phyloP scores from a whole-genome alignment of 2,888 invertebrate genomes.

The Sycophila texana region DNA sequence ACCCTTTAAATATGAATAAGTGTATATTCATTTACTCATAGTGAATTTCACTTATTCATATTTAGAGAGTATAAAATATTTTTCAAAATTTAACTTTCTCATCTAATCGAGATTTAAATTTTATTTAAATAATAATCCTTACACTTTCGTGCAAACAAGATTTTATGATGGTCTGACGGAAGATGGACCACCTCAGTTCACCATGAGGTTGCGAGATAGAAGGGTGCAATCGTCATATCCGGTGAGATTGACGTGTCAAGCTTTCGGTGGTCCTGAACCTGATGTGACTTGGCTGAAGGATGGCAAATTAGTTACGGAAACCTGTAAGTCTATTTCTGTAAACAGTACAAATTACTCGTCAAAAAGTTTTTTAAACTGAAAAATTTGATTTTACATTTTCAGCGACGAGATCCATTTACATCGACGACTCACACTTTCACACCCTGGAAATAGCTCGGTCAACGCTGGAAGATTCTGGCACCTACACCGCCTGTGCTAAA shows the following conservation, averaged over 20 bases:
- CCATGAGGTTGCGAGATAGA: constrained; percentile 88
- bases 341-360: neutral
- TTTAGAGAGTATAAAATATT: neutral
- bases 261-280: constrained; percentile 86
- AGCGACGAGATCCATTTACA: constrained; percentile 51
- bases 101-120: too few species aligned
- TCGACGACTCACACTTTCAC: constrained; percentile 85
- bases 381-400: neutral
- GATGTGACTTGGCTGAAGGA: constrained; percentile 91
- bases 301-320: constrained; percentile 79
- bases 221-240: constrained; percentile 90
- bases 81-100: neutral
- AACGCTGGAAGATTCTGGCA: constrained; percentile 86
- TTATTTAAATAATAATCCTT: neutral
- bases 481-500: constrained; percentile 86
- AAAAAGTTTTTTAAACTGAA: neutral
- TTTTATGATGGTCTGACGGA: constrained; percentile 62
- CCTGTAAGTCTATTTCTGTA: constrained; percentile 77
- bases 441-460: constrained; percentile 91
- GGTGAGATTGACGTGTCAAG: constrained; percentile 90
- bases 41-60: too few species aligned
- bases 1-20: too few species aligned
- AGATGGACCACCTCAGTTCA: constrained; percentile 86
- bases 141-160: neutral
- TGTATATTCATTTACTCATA: too few species aligned